Evolutionary conservation across 2,888 invertebrate genomes (phyloP), one percentile per base, ranked within the genome.

Genomic region (Candidula unifasciata): DNA sequence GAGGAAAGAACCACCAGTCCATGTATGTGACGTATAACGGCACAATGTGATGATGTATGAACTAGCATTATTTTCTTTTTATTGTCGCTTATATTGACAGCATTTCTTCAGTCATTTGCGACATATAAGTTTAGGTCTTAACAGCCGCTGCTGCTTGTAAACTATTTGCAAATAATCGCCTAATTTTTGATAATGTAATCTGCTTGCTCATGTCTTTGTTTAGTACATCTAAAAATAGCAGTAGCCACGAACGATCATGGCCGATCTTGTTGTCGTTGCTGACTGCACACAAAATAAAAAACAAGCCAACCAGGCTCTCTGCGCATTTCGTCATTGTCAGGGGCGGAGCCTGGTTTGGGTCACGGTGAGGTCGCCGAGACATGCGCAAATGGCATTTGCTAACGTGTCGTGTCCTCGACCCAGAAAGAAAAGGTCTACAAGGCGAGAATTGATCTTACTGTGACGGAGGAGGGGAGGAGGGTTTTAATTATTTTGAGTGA

Each of bases 321-420:
- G 80, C 80, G 84, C 80, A 80, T 84, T 76, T 84, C 84, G 84
- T 84, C 84, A 84, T 80, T 79, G 18, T 27, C n/a, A 54, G 84
- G 76, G 84, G 78, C 76, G 84, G 74, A 76, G 80, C 54, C 24
- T 66, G n/a, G 74, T 6, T 16, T 33, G 44, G 83, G 83, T 84
- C 27, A 84, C 33, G 24, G n/a, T 33, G 44, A 84, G 80, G 84
- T 80, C 74, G 73, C 37, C 35, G 27, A 64, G 74, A 74, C 84
- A 84, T 84, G 84, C 84, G 84, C 84, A 84, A 10, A 52, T 24
- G n/a, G 52, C 60, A 37, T 18, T n/a, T 73, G 27, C 35, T 0
- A 33, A 73, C 64, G 82, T 82, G 74, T 82, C 82, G n/a, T 60
- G 82, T 82, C 60, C 44, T 73, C 74, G 73, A 73, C 44, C 33